A percentile compares a stretch with the other conserved stretches of the same genome.
Evolutionary conservation across 2,113 vertebrate genomes (phyloP).

Genomic region (Nothoprocta perdicaria): DNA sequence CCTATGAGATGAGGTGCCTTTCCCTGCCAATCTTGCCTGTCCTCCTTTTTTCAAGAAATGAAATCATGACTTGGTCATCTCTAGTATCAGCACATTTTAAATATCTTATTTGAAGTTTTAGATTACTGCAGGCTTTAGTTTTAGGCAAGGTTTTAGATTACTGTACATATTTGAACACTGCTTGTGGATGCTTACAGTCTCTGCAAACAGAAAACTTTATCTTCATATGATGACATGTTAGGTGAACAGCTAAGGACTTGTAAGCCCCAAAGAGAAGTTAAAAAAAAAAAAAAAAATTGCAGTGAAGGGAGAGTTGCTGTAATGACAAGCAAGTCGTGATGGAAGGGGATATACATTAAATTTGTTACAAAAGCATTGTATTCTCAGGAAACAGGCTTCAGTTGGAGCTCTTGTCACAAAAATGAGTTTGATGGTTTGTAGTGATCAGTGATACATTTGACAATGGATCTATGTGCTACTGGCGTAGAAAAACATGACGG

Average conservation of each 20-base stretch:
- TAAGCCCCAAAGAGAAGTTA: not conserved
- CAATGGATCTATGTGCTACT: not conserved
- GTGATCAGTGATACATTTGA: slow-evolving; percentile 32
- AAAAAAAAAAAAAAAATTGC: not conserved
- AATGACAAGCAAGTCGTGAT: not conserved
- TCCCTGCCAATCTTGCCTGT: not conserved
- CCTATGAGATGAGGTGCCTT: not conserved
- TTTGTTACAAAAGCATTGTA: slow-evolving; percentile 4
- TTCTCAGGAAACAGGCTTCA: slow-evolving; percentile 44
- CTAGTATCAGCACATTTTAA: not conserved
- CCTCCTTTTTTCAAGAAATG: not conserved
- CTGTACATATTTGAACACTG: not conserved
- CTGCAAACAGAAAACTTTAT: not conserved
- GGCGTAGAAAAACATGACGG: slow-evolving; percentile 24
- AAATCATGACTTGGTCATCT: not conserved
- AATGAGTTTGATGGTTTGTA: slow-evolving; percentile 45
- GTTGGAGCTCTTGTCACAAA: slow-evolving; percentile 51
- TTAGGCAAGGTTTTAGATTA: not conserved
- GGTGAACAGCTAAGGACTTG: not conserved
- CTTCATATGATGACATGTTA: rapidly evolving
- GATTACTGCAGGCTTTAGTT: not conserved
- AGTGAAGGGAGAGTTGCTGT: not conserved
- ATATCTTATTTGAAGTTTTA: not conserved
- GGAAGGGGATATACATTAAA: not conserved
- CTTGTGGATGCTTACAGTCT: not conserved